Conservation (phyloP, 2,113 vertebrate genomes). For the Dicentrarchus labrax region DNA sequence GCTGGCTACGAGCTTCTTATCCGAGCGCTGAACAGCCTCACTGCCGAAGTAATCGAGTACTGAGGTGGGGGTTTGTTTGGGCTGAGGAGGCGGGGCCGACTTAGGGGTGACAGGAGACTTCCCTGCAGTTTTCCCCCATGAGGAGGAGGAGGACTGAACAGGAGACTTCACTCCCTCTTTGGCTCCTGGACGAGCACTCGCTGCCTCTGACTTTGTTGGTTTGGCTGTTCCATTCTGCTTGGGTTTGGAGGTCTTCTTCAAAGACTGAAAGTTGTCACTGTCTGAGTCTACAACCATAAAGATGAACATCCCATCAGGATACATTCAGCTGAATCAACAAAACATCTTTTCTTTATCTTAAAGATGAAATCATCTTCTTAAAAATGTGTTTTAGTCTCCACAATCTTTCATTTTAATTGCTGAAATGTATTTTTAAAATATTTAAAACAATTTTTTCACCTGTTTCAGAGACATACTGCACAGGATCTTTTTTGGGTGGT, state of each 20-base stretch:
- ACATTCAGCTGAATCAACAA: background rate
- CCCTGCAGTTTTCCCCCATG: slow-evolving; percentile 61
- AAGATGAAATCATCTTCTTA: too few relatives aligned
- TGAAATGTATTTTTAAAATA: too few relatives aligned
- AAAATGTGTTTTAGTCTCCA: too few relatives aligned
- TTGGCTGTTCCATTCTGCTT: slow-evolving; percentile 84
- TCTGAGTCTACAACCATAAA: slow-evolving; percentile 89
- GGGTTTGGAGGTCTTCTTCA: slow-evolving; percentile 84
- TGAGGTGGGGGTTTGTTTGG: slow-evolving; percentile 89
- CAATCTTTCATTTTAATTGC: too few relatives aligned
- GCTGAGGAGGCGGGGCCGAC: slow-evolving; percentile 73
- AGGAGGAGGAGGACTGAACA: slow-evolving; percentile 26
- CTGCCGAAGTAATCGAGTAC: slow-evolving; percentile 92
- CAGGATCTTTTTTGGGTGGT: slow-evolving; percentile 86
- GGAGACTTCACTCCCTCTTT: slow-evolving; percentile 63
- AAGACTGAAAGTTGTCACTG: slow-evolving; percentile 86
- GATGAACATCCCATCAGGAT: background rate
- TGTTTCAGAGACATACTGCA: slow-evolving; percentile 95
- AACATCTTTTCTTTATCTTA: background rate
- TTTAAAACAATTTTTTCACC: slow-evolving; percentile 80
- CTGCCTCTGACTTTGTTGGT: slow-evolving; percentile 25
- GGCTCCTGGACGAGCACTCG: slow-evolving; percentile 4
- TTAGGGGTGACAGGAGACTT: slow-evolving; percentile 83
- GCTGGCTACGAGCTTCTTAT: slow-evolving; percentile 94
- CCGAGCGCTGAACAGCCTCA: slow-evolving; percentile 87